Evolutionary conservation across 2,113 vertebrate genomes (phyloP).

Genomic region (Mobula hypostoma): DNA sequence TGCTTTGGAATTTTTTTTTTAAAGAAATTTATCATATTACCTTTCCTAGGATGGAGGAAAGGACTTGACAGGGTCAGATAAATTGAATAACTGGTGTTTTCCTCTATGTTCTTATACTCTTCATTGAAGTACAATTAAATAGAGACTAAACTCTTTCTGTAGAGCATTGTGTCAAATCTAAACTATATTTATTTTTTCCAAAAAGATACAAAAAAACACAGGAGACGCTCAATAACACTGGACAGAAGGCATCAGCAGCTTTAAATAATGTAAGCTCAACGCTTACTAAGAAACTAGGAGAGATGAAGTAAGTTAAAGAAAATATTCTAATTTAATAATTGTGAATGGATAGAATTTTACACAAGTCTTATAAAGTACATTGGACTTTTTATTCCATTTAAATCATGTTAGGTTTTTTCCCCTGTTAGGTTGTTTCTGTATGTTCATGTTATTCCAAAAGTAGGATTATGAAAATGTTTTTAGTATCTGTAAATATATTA

Average conservation of each 20-base stretch:
- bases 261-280: constrained; percentile 82
- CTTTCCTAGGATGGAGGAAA: background rate
- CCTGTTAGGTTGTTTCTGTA: background rate
- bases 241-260: constrained; percentile 84
- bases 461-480: background rate
- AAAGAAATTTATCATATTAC: background rate
- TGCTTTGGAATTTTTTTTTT: background rate
- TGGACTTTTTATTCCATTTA: background rate
- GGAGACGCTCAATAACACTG: constrained; percentile 82
- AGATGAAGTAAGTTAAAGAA: constrained; percentile 76
- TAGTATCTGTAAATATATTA: background rate
- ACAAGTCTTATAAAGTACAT: background rate
- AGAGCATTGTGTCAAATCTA: background rate
- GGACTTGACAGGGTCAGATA: background rate
- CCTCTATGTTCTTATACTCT: background rate
- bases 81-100: background rate
- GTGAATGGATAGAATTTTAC: background rate
- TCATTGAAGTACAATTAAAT: background rate
- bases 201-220: constrained; percentile 91
- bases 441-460: background rate
- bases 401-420: background rate
- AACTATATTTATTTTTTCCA: constrained; percentile 38
- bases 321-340: background rate
- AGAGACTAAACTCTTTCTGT: background rate
- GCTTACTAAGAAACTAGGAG: constrained; percentile 87